Conservation (phyloP, 2,888 invertebrate genomes). For the Eucera pruinosa region DNA sequence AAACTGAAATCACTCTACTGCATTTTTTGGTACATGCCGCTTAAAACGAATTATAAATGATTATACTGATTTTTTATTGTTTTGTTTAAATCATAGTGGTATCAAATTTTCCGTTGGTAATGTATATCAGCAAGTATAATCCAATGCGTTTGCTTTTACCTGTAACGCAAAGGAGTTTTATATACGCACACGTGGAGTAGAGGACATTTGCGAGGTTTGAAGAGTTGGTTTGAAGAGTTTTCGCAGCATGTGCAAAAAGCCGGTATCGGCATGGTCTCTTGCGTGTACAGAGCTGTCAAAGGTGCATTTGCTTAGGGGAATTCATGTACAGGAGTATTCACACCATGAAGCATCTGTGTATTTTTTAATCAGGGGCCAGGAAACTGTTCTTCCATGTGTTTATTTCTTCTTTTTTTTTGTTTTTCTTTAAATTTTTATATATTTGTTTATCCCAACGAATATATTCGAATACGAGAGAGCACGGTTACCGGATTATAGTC, state of each 20-base stretch:
- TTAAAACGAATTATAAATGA: too few species aligned
- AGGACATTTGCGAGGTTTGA: conserved; percentile 35
- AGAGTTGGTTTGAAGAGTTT: conserved; percentile 35
- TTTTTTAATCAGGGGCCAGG: conserved; percentile 35
- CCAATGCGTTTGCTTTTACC: conserved; percentile 5
- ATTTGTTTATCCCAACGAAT: not conserved
- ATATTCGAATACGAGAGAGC: conserved; percentile 5
- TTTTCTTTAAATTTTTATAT: not conserved
- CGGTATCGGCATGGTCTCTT: conserved; percentile 13
- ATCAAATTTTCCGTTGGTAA: too few species aligned
- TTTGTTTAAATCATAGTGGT: too few species aligned
- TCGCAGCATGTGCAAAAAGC: conserved; percentile 30
- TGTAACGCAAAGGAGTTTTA: conserved; percentile 6
- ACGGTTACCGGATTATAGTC: conserved; percentile 6
- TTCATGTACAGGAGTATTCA: conserved; percentile 9
- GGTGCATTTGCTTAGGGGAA: conserved; percentile 8
- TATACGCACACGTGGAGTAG: not conserved
- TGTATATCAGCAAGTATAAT: conserved; percentile 7
- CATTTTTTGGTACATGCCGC: too few species aligned
- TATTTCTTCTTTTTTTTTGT: not conserved
- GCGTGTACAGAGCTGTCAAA: not conserved
- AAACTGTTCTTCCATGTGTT: not conserved
- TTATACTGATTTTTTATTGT: too few species aligned
- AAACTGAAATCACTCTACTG: too few species aligned
- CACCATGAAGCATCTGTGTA: not conserved